Percentiles rank a stretch among this genome's conserved stretches.
These are phyloP conservation scores for Nematolebias whitei DNA, from an alignment of 2,113 vertebrate species.

Conservation along the genomic window DNA sequence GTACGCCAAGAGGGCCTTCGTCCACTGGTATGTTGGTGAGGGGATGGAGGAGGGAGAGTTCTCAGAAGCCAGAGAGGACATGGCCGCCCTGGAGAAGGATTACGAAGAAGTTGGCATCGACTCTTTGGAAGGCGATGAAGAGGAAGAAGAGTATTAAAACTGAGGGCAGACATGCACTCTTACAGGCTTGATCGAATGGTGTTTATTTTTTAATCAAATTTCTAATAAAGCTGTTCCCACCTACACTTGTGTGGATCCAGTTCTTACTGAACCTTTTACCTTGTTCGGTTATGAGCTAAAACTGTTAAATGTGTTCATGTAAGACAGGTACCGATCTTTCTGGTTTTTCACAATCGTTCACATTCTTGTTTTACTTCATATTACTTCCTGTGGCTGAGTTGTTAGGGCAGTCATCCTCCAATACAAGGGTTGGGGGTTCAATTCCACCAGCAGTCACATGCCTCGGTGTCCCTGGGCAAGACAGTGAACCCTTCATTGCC, in stretches of 20 bases:
- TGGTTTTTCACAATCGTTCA: too few species aligned
- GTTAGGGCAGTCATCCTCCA: too few species aligned
- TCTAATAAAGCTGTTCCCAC: constrained; percentile 59
- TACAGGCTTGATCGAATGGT: constrained; percentile 20
- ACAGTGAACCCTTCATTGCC: too few species aligned
- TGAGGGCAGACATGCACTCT: background rate
- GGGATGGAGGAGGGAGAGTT: constrained; percentile 89
- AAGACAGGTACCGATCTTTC: too few species aligned
- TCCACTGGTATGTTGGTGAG: constrained; percentile 87
- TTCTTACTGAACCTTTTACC: too few species aligned
- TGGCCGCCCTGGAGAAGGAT: constrained; percentile 89
- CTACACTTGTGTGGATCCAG: background rate
- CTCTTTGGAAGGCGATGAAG: constrained; percentile 60
- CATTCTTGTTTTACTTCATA: too few species aligned
- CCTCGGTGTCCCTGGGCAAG: too few species aligned
- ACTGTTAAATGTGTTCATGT: too few species aligned
- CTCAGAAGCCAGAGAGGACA: constrained; percentile 87
- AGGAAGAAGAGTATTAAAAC: constrained; percentile 66
- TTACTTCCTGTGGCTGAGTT: too few species aligned
- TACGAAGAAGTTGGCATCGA: constrained; percentile 87
- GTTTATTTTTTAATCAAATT: constrained; percentile 43
- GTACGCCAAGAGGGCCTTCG: constrained; percentile 88
- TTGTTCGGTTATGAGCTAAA: background rate
- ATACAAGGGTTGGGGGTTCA: too few species aligned
- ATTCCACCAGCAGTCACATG: too few species aligned